A percentile compares a stretch with the other conserved stretches of the same genome.
Evolutionary conservation across 2,888 invertebrate genomes (phyloP).

Genomic region (Diaperis boleti): DNA sequence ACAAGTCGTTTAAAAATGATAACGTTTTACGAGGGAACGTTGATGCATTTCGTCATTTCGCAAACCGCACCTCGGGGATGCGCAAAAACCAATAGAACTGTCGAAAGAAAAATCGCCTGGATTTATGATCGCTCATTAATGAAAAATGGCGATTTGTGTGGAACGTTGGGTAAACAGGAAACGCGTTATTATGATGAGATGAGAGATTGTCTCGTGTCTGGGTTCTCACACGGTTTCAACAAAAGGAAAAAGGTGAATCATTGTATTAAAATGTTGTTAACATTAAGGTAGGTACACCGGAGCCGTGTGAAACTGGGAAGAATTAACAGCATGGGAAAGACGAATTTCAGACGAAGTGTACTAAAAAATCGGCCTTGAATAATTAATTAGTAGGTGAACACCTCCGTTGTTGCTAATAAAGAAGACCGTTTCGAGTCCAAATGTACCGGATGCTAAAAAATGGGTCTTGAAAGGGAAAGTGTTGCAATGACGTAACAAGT

Average conservation of each 20-base stretch:
- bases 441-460: slow-evolving; percentile 17
- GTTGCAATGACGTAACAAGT: no score
- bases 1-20: slow-evolving; percentile 24
- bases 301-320: slow-evolving; percentile 9
- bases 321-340: background rate
- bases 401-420: slow-evolving; percentile 4
- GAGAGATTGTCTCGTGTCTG: slow-evolving; percentile 18
- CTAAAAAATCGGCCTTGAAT: slow-evolving; percentile 23
- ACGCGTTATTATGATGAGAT: slow-evolving; percentile 11
- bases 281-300: slow-evolving; percentile 15
- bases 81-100: slow-evolving; percentile 38
- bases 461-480: background rate
- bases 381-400: slow-evolving; percentile 18
- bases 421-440: slow-evolving; percentile 13
- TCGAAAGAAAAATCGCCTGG: slow-evolving; percentile 19
- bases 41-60: slow-evolving; percentile 38
- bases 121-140: slow-evolving; percentile 31
- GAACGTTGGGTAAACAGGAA: slow-evolving; percentile 24
- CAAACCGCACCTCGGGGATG: slow-evolving; percentile 31
- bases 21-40: slow-evolving; percentile 25
- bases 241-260: slow-evolving; percentile 14
- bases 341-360: background rate
- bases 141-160: no score
- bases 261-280: slow-evolving; percentile 31
- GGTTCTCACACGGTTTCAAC: slow-evolving; percentile 18